These are phyloP conservation scores for Chloroclysta siterata DNA, from an alignment of 2,888 invertebrate genomes.

Conservation along the genomic window DNA sequence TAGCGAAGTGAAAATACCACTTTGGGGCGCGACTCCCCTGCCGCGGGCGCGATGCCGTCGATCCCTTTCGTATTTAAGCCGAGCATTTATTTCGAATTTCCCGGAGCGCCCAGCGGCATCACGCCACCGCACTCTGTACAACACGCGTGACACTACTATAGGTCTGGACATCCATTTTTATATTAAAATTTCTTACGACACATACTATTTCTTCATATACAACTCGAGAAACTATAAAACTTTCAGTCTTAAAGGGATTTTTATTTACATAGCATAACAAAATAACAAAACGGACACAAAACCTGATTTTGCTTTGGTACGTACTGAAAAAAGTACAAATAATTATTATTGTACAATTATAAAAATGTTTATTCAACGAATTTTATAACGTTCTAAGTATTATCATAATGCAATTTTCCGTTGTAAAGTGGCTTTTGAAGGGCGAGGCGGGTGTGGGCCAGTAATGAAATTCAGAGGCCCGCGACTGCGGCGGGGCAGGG, in stretches of 20 bases:
- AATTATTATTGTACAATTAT: constrained; percentile 74
- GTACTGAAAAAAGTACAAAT: constrained; percentile 7
- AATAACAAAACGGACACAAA: not conserved
- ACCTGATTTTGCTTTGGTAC: not conserved
- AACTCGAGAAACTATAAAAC: not conserved
- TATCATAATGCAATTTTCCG: constrained; percentile 83
- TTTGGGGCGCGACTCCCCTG: constrained; percentile 82
- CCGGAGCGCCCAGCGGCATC: constrained; percentile 70
- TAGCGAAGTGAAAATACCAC: constrained; percentile 87
- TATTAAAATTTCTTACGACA: too few species aligned
- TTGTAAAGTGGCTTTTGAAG: constrained; percentile 81
- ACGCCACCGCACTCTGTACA: constrained; percentile 56
- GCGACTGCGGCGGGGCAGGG: constrained; percentile 51
- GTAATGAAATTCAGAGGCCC: constrained; percentile 83
- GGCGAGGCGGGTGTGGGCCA: constrained; percentile 60
- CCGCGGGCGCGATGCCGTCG: constrained; percentile 73
- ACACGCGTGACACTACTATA: constrained; percentile 69
- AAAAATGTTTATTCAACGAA: constrained; percentile 80
- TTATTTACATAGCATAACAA: not conserved
- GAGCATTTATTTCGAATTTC: constrained; percentile 84
- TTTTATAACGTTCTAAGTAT: constrained; percentile 82
- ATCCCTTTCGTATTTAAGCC: constrained; percentile 82
- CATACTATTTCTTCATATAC: too few species aligned
- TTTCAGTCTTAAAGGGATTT: not conserved
- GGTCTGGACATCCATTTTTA: constrained; percentile 41